phyloP scores from a whole-genome alignment of 1,140 invertebrate species.

The Eubasilissa regina region DNA sequence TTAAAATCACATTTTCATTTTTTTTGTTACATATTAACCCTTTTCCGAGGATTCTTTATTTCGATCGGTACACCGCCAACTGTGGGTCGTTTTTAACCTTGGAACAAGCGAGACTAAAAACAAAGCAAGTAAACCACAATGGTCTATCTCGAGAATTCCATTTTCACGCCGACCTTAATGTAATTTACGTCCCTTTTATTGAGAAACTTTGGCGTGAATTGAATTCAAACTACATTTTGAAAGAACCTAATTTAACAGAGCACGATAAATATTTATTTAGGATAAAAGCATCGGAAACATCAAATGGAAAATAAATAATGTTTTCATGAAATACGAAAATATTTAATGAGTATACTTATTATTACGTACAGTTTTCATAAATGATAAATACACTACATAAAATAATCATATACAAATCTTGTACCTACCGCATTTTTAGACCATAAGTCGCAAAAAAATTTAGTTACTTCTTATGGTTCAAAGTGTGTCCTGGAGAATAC shows the following conservation, averaged over 20 bases:
- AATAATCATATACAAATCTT: too few species aligned
- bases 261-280: background rate
- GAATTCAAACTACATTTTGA: conserved; percentile 6
- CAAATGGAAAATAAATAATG: background rate
- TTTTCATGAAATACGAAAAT: background rate
- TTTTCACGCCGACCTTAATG: conserved; percentile 14
- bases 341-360: background rate
- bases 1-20: too few species aligned
- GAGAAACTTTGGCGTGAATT: conserved; percentile 14
- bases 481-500: too few species aligned
- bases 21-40: background rate
- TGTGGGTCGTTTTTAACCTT: background rate
- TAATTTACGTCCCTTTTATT: conserved; percentile 25
- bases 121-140: background rate
- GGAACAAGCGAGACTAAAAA: background rate
- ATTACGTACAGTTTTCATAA: too few species aligned
- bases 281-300: conserved; percentile 1
- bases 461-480: too few species aligned
- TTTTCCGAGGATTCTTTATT: background rate
- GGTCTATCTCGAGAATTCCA: background rate
- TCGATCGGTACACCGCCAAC: background rate
- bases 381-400: too few species aligned
- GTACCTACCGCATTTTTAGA: too few species aligned
- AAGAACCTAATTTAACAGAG: background rate
- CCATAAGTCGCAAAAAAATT: too few species aligned